These are phyloP conservation scores for Gonatopus flavifemur DNA, from an alignment of 1,140 invertebrate genomes.

Conservation along the genomic window DNA sequence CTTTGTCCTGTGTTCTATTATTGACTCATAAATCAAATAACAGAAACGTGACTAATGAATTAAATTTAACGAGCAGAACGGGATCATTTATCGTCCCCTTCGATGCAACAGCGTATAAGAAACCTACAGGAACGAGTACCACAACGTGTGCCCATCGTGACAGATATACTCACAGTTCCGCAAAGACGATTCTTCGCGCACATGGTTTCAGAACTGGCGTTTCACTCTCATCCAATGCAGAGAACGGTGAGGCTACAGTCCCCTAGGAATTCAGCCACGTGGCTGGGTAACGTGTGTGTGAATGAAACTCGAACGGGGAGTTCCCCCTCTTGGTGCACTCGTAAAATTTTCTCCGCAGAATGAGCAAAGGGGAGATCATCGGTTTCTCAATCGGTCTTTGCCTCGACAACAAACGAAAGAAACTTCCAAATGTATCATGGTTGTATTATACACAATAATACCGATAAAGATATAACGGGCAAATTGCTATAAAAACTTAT, in stretches of 20 bases:
- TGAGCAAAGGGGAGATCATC: no score
- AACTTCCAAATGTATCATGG: no score
- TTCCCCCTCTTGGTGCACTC: slow-evolving; percentile 6
- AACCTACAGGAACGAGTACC: slow-evolving; percentile 16
- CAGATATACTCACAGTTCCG: slow-evolving; percentile 8
- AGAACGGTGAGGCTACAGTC: background rate
- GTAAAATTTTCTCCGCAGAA: no score
- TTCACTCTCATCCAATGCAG: background rate
- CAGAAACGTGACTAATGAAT: background rate
- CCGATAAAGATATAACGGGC: no score
- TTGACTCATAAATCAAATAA: background rate
- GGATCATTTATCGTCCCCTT: slow-evolving; percentile 12
- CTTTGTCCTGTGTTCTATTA: no score
- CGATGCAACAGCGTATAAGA: slow-evolving; percentile 11
- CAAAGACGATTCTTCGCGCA: slow-evolving; percentile 15
- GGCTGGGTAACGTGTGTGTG: slow-evolving; percentile 18
- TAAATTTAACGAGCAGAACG: slow-evolving; percentile 22
- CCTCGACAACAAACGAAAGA: no score
- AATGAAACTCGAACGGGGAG: slow-evolving; percentile 24
- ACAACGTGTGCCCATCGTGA: background rate
- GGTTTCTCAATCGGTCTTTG: no score
- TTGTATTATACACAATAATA: no score
- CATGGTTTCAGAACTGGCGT: slow-evolving; percentile 20
- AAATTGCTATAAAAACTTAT: no score
- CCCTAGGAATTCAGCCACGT: slow-evolving; percentile 23